Conservation (phyloP, 2,797 vertebrate species). For the Helicolenus hilgendorfi region DNA sequence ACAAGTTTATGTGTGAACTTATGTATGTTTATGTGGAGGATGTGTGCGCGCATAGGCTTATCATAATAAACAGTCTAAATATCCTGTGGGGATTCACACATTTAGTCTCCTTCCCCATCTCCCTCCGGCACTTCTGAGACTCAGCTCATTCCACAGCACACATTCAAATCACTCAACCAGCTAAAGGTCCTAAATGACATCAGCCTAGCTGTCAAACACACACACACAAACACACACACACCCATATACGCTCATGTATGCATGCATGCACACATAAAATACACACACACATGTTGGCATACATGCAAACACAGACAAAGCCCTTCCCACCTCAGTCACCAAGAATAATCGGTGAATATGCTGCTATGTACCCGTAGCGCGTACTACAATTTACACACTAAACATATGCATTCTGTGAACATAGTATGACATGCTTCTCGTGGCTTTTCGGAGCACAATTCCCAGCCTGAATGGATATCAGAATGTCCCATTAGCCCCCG, state of each 20-base stretch:
- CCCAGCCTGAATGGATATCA: slow-evolving; percentile 50
- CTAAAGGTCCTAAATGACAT: slow-evolving; percentile 78
- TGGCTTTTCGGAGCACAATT: slow-evolving; percentile 43
- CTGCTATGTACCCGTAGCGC: background rate
- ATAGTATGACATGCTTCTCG: slow-evolving; percentile 5
- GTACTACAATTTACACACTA: slow-evolving; percentile 18
- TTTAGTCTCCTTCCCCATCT: slow-evolving; percentile 42
- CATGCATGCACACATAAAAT: slow-evolving; percentile 25
- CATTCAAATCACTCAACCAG: slow-evolving; percentile 78
- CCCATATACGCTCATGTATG: background rate
- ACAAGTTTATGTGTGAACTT: slow-evolving; percentile 19
- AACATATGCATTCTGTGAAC: slow-evolving; percentile 20
- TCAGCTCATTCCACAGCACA: slow-evolving; percentile 67
- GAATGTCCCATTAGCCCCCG: slow-evolving; percentile 70
- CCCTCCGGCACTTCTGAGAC: slow-evolving; percentile 59
- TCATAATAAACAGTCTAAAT: slow-evolving; percentile 76
- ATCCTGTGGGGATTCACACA: slow-evolving; percentile 71
- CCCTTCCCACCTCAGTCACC: slow-evolving; percentile 17
- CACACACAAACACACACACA: slow-evolving; percentile 12
- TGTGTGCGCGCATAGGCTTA: slow-evolving; percentile 35
- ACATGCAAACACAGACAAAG: background rate
- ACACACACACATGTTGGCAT: background rate
- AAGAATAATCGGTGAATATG: slow-evolving; percentile 19
- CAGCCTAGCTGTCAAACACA: slow-evolving; percentile 54
- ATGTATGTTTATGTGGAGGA: slow-evolving; percentile 10